Conservation (phyloP, 53 echinoderm and acorn worm species). For the Zoroaster sp. region DNA sequence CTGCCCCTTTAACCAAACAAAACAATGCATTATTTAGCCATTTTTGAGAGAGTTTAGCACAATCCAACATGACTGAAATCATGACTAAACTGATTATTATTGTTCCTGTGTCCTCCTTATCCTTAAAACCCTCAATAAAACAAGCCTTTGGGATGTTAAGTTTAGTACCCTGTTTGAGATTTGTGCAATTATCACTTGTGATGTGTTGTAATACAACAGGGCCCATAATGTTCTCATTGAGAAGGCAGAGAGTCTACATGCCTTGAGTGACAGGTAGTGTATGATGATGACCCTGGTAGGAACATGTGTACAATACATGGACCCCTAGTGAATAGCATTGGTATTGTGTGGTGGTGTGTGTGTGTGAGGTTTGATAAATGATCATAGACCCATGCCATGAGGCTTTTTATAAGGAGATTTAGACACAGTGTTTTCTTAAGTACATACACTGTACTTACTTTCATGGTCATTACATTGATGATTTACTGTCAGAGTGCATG, state of each 20-base stretch:
- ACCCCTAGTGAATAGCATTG: not conserved
- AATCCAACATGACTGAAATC: not conserved
- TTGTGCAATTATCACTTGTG: slow-evolving; percentile 11
- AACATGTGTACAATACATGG: not conserved
- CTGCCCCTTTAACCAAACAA: too few relatives aligned
- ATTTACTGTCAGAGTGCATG: too few relatives aligned
- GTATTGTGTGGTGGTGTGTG: not conserved
- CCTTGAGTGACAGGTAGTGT: not conserved
- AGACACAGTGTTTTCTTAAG: not conserved
- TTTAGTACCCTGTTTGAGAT: slow-evolving; percentile 28
- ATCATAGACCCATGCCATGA: not conserved
- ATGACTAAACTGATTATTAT: too few relatives aligned
- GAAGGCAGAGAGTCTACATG: not conserved
- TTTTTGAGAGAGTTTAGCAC: too few relatives aligned
- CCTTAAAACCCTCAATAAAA: not conserved
- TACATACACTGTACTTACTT: too few relatives aligned
- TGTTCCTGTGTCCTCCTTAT: not conserved
- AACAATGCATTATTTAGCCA: too few relatives aligned
- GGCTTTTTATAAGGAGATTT: not conserved
- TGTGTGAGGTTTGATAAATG: not conserved
- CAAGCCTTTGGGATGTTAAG: slow-evolving; percentile 14
- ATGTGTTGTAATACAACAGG: not conserved
- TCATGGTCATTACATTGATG: too few relatives aligned
- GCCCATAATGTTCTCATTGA: not conserved
- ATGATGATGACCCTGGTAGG: not conserved